Evolutionary conservation across 2,113 vertebrate genomes (phyloP).

Genomic region (Salvator merianae): DNA sequence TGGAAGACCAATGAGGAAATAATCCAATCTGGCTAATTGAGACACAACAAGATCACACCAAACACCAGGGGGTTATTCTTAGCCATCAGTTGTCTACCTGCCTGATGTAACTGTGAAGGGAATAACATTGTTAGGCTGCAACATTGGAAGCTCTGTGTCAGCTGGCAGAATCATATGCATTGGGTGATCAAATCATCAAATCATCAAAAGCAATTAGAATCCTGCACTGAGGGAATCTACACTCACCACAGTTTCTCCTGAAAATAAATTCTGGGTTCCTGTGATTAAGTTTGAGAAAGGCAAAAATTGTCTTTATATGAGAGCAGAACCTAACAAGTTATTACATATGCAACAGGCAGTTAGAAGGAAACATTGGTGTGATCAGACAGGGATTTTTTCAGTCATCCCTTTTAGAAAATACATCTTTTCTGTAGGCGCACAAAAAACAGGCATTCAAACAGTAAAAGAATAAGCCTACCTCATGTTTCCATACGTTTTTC

Average conservation of each 20-base stretch:
- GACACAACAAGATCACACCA: background rate
- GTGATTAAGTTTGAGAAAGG: background rate
- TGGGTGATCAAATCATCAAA: no score
- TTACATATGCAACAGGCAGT: no score
- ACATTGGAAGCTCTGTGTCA: fast-evolving
- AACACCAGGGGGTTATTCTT: background rate
- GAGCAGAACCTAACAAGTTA: background rate
- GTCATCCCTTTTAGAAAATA: no score
- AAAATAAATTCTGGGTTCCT: background rate
- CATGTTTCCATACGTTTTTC: no score
- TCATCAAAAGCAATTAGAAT: background rate
- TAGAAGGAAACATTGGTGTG: no score
- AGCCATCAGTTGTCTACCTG: conserved; percentile 14
- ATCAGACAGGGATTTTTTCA: no score
- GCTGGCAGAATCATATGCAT: fast-evolving
- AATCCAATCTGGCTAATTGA: background rate
- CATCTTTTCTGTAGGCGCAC: no score
- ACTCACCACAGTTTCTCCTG: background rate
- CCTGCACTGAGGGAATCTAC: background rate
- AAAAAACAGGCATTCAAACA: no score
- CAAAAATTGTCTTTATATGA: background rate
- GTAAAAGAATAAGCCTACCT: no score
- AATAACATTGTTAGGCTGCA: background rate
- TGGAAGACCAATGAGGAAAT: background rate
- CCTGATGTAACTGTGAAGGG: fast-evolving